These are phyloP conservation scores for Chiloscyllium punctatum DNA, from an alignment of 2,797 vertebrate genomes.

Conservation along the genomic window DNA sequence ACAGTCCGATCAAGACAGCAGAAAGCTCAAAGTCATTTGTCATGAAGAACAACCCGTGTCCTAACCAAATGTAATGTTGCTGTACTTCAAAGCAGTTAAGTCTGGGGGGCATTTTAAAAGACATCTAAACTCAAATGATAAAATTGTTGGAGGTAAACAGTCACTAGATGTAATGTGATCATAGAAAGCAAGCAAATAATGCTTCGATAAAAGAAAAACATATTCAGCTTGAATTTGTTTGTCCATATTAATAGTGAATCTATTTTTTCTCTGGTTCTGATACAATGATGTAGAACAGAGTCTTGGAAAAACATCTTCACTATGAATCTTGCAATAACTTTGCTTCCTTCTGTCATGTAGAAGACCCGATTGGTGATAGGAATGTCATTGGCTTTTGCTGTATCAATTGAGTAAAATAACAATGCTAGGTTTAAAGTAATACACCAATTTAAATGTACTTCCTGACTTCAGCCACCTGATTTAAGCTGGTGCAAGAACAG, in stretches of 20 bases:
- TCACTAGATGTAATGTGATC: background rate
- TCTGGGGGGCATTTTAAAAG: background rate
- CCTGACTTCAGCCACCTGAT: background rate
- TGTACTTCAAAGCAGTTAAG: background rate
- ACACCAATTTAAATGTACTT: background rate
- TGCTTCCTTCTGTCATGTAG: background rate
- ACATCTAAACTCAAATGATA: background rate
- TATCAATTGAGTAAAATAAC: background rate
- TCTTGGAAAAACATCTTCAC: background rate
- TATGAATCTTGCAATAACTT: background rate
- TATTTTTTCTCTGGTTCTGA: background rate
- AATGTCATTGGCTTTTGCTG: background rate
- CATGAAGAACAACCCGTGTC: background rate
- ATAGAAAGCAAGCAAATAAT: background rate
- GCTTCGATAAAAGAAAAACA: background rate
- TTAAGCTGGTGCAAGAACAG: background rate
- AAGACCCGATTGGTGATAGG: background rate
- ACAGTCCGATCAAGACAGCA: background rate
- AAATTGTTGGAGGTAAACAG: background rate
- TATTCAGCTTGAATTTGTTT: background rate
- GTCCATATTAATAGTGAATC: background rate
- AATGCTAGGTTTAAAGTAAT: background rate
- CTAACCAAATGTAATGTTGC: background rate
- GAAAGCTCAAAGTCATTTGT: background rate
- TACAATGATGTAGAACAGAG: background rate